Conservation (phyloP, 2,888 invertebrate species). For the Temnothorax ravouxi region DNA sequence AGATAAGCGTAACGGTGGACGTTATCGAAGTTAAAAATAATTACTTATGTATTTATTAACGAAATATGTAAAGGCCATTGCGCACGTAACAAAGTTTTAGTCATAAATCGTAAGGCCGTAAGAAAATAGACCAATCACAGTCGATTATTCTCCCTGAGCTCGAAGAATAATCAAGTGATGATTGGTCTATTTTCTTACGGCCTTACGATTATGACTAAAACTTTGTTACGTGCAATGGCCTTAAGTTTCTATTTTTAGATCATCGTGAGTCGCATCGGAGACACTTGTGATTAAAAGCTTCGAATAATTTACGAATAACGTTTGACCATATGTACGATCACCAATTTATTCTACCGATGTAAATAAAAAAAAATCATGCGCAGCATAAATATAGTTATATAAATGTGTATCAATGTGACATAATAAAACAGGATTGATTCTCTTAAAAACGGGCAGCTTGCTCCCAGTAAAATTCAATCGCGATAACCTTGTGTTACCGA, state of each 20-base stretch:
- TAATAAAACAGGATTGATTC: background rate
- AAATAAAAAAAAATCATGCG: background rate
- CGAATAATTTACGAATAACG: background rate
- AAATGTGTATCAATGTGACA: background rate
- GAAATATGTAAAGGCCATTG: too few species aligned
- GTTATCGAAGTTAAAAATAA: background rate
- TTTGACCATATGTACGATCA: background rate
- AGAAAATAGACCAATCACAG: too few species aligned
- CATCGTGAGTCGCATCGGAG: background rate
- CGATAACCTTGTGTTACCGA: constrained; percentile 45
- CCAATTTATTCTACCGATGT: background rate
- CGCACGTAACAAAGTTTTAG: too few species aligned
- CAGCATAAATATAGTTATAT: background rate
- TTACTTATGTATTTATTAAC: background rate
- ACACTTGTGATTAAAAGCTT: background rate
- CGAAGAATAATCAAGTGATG: too few species aligned
- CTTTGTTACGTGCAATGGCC: too few species aligned
- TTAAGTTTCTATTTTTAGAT: background rate
- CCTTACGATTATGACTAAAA: too few species aligned
- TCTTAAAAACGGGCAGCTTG: background rate
- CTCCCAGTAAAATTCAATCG: constrained; percentile 60
- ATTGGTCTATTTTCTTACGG: too few species aligned
- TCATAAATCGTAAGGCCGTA: too few species aligned
- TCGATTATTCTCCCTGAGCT: too few species aligned
- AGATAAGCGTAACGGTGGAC: too few species aligned